Base-by-base conservation (phyloP, 1,140 invertebrate species). In the Drosophila tani region DNA sequence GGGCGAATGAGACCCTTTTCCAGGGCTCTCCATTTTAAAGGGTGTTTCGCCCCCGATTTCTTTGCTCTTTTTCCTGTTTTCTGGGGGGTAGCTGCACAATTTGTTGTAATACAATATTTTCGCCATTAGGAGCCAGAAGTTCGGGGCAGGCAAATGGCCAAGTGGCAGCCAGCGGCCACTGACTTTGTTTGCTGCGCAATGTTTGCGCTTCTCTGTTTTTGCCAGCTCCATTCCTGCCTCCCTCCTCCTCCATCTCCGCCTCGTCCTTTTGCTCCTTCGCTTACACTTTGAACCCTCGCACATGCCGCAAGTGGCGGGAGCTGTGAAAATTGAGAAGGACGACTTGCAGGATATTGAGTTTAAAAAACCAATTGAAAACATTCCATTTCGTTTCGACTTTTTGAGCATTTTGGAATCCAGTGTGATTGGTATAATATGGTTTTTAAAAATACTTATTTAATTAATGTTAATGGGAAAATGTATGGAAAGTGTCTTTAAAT, bases 21-120 rank as follows among this genome's bases (percentile, higher is more conserved):
- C 56, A 43, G 73, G 47, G 43, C 14, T 56, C 32, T 82, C 35
- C 69, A 62, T 80, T 79, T 83, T 80, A 82, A 78, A 71, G 69
- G 68, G 62, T 77, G 58, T 53, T 68, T 63, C 35, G 46, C 24
- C 43, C 68, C 66, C 15, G 17, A 24, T 32, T 29, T 21, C 15
- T 27, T 41, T 59, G 45, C 35, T 82, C 51, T 55, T 59, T 67
- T 78, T 73, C 53, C 27, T 6, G 27, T 66, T 21, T 60, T 78
- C 46, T 35, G 9, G 9, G 45, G 49, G 64, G 57, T 69, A 53
- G 79, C 67, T 77, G 71, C 64, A 81, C 68, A 81, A 79, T 79
- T 88, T 88, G 81, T 90, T 88, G 84, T 88, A 88, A 88, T 88
- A 88, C 84, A 90, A 88, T 90, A 90, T 90, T 90, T 90, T 90